These are phyloP conservation scores for Octodonta nipae DNA, from an alignment of 2,888 invertebrate genomes.

Conservation along the genomic window DNA sequence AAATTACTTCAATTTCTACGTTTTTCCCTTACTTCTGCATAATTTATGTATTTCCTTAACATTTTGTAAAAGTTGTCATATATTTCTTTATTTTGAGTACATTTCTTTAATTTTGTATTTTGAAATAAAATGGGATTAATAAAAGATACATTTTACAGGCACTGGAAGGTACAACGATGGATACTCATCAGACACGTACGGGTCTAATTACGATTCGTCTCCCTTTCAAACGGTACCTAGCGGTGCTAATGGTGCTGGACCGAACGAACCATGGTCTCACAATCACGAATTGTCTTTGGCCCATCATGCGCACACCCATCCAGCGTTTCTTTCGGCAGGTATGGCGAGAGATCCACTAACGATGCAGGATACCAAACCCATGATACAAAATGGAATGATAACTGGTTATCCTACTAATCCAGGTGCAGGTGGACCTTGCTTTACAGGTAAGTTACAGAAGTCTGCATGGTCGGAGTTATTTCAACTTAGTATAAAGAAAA, in stretches of 20 bases:
- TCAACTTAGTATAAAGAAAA: no score
- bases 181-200: slow-evolving; percentile 39
- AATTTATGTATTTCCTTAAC: no score
- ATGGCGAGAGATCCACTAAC: slow-evolving; percentile 29
- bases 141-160: slow-evolving; percentile 22
- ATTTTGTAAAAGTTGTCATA: no score
- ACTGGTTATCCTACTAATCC: slow-evolving; percentile 42
- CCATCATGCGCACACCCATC: slow-evolving; percentile 41
- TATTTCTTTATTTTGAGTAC: background rate
- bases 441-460: slow-evolving; percentile 42
- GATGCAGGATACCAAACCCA: slow-evolving; percentile 35
- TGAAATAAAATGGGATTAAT: background rate
- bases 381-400: slow-evolving; percentile 48
- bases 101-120: background rate
- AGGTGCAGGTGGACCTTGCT: slow-evolving; percentile 48
- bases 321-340: slow-evolving; percentile 38
- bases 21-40: no score
- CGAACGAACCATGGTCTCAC: slow-evolving; percentile 32
- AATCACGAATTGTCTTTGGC: slow-evolving; percentile 29
- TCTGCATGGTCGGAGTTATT: no score
- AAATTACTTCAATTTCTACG: no score
- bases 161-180: slow-evolving; percentile 40
- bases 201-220: slow-evolving; percentile 48
- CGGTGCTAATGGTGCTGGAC: slow-evolving; percentile 28
- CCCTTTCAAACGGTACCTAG: slow-evolving; percentile 58